Base-by-base conservation (phyloP, 2,113 vertebrate genomes). In the Sapajus apella region DNA sequence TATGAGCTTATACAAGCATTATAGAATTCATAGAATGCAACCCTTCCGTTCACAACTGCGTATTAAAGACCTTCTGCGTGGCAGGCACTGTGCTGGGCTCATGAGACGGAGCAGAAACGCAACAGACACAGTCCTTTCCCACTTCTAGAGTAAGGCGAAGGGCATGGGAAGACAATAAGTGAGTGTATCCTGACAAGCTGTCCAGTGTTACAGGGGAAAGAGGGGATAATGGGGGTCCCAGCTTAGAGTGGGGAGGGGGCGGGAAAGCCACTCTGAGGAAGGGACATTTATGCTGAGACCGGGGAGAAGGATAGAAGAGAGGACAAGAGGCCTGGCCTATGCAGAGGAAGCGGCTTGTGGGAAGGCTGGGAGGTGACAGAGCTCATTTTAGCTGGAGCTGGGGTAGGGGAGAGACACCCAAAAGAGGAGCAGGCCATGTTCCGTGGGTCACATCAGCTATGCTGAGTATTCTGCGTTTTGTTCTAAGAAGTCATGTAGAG, bases 1-100 rank as follows among this genome's bases (percentile, higher is more conserved):
- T 87, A 97, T 70, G 95, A 95, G 93, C 96, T 93, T 84, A 47
- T 95, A 81, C 96, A 96, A 87, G 72, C 27, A 20, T 35, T 2
- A 0, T 21, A 92, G 92, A 84, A 96, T 91, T 82, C 80, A 47
- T n/a, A 95, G 96, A 87, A 95, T 95, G 52, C 94, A 87, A 8
- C 58, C 50, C 73, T 70, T 77, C 9, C 0, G 47, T 27, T 4
- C 7, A 79, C 70, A 85, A 47, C 73, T 83, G 35, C 25, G 81
- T 90, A 73, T 56, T 64, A 82, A 94, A 93, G 94, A 80, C 89
- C 91, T 58, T 16, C 58, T 87, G 21, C 20, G 47, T 61, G 18
- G 8, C 45, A 17, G 25, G 52, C 27, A 55, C 76, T 11, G 20
- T 25, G 40, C 55, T 25, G 80, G 77, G 52, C 55, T 18, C 23